Evolutionary conservation across 2,113 vertebrate species (phyloP), one percentile per base, ranked within the genome.

Genomic region (Pollimyrus isidori): DNA sequence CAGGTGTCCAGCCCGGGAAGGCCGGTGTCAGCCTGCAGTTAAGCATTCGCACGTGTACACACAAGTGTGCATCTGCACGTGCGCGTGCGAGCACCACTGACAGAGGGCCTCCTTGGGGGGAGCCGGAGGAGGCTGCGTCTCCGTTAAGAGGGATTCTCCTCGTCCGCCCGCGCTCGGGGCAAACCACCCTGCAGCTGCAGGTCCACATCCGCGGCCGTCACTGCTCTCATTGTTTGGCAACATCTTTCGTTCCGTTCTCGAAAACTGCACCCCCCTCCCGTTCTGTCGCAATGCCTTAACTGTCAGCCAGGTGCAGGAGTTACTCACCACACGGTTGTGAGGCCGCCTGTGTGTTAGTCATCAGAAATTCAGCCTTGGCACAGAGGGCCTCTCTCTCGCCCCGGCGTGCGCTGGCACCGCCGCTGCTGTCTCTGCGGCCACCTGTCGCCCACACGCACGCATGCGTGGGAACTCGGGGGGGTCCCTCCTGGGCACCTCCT

Each of bases 261-360:
- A 52, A 73, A 50, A 45, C 35, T 7, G 19, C 53, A 0, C 42
- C 83, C 39, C 82, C 45, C 39, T 9, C n/a, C 19, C 45, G 58
- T 87, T 88, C 89, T 88, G 89, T 90, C n/a, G 65, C 87, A 90
- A 90, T 48, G 86, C 50, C 50, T 52, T 87, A 53, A 83, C 62
- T 88, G 86, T 87, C 56, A 87, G 87, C 50, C 89, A 90, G 89
- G 89, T 90, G 89, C 86, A 83, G 87, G 89, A 49, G 56, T 88
- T 90, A 90, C 69, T 90, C 89, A 90, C 87, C 86, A 17, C 65
- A 35, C 45, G 65, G n/a, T 87, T 87, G 7, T 86, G 88, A 48
- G n/a, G 73, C 80, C 0, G 49, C 50, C 76, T 84, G 58, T 86
- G 53, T 42, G 89, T 87, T 87, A 87, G 89, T 87, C 56, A 87